Percentiles rank a stretch among this genome's conserved stretches.
Conservation (phyloP, 2,888 invertebrate genomes). For the Protodeltote pygarga region DNA sequence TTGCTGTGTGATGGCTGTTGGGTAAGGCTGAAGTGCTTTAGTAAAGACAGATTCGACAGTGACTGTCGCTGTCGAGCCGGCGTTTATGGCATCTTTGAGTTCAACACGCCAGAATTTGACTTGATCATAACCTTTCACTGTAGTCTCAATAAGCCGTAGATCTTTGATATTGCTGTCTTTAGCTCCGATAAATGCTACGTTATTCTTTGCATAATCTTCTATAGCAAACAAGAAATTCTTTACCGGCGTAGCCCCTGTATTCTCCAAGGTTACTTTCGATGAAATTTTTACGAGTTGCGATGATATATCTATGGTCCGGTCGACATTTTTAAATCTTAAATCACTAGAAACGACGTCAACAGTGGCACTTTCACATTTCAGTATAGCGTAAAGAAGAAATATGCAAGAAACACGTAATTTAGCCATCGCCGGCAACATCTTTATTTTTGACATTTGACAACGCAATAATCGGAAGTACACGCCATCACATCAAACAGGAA, state of each 20-base stretch:
- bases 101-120: conserved; percentile 86
- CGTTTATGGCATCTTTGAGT: conserved; percentile 87
- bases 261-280: conserved; percentile 93
- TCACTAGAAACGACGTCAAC: conserved; percentile 85
- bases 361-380: conserved; percentile 67
- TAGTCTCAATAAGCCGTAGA: conserved; percentile 82
- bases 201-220: conserved; percentile 87
- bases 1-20: conserved; percentile 95
- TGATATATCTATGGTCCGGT: conserved; percentile 94
- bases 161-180: conserved; percentile 88
- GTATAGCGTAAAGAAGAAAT: conserved; percentile 66
- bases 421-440: conserved; percentile 77
- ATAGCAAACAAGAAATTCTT: conserved; percentile 90
- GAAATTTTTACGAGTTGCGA: conserved; percentile 95
- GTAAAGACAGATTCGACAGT: conserved; percentile 92
- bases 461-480: conserved; percentile 80
- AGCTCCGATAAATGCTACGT: conserved; percentile 92
- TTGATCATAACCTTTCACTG: conserved; percentile 81
- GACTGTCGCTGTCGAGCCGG: conserved; percentile 87
- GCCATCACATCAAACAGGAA: conserved; percentile 67
- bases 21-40: conserved; percentile 93
- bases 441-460: conserved; percentile 72
- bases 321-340: conserved; percentile 92
- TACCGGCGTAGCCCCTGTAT: conserved; percentile 91
- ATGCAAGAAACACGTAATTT: conserved; percentile 69